phyloP scores from a whole-genome alignment of 2,797 vertebrate species.

The Bovichtus variegatus region DNA sequence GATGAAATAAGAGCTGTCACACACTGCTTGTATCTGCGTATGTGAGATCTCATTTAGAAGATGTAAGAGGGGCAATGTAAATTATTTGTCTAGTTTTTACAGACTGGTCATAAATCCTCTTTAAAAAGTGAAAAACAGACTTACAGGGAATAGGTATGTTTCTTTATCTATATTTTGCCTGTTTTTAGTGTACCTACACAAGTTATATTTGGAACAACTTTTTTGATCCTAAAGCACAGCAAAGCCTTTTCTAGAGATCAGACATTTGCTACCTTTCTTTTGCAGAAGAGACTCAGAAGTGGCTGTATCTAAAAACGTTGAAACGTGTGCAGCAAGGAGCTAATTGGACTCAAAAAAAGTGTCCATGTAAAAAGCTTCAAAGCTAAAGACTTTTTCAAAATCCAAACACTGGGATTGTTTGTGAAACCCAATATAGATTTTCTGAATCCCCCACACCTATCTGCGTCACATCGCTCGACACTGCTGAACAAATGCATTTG shows the following conservation, averaged over 20 bases:
- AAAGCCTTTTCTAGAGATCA: not conserved
- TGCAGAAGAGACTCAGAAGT: not conserved
- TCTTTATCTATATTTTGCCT: not conserved
- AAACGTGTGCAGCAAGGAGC: not conserved
- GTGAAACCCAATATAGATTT: not conserved
- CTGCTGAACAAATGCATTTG: slow-evolving; percentile 20
- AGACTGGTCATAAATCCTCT: slow-evolving; percentile 4
- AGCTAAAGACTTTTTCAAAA: not conserved
- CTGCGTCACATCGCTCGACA: slow-evolving; percentile 15
- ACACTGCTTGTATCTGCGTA: not conserved
- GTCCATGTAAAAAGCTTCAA: not conserved
- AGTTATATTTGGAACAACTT: not conserved
- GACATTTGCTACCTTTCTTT: not conserved
- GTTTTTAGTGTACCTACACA: not conserved
- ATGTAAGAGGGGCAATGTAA: not conserved
- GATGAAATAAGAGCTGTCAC: not conserved
- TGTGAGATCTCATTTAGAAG: not conserved
- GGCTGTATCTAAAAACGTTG: not conserved
- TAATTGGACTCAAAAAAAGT: not conserved
- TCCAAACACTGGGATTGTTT: not conserved
- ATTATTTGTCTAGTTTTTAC: not conserved
- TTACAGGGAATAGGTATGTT: not conserved
- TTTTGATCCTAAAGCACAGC: not conserved
- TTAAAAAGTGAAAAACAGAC: not conserved
- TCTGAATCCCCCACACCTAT: not conserved